These are phyloP conservation scores for Synergus gifuensis DNA, from an alignment of 2,888 invertebrate genomes.

Conservation along the genomic window DNA sequence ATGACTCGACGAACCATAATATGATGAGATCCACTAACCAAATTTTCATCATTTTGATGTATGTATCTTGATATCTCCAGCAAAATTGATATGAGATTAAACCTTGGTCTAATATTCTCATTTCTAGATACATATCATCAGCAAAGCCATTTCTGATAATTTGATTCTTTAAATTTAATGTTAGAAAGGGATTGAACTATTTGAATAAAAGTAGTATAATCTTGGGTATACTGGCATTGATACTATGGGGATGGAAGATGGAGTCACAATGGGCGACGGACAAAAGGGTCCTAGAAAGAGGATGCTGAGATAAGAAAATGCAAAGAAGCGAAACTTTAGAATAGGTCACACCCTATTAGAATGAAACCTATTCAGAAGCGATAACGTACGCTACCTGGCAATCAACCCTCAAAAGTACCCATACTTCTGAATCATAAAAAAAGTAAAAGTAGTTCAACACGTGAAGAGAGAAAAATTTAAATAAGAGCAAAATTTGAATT, in stretches of 20 bases:
- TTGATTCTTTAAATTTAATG: neutral
- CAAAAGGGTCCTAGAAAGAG: conserved; percentile 47
- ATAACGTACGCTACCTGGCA: conserved; percentile 12
- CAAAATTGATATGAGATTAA: neutral
- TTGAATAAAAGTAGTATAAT: conserved; percentile 21
- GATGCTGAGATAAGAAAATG: conserved; percentile 42
- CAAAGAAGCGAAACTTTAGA: conserved; percentile 35
- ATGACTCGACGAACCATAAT: conserved; percentile 13
- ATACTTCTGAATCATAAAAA: neutral
- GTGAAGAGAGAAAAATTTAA: too few species aligned
- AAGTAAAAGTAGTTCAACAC: neutral
- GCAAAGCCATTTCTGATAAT: neutral
- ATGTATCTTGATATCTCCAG: neutral
- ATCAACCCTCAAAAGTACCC: neutral
- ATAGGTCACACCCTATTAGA: conserved; percentile 29
- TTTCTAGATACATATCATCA: neutral
- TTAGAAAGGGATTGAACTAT: conserved; percentile 13
- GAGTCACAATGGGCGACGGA: conserved; percentile 50
- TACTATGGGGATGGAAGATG: conserved; percentile 40
- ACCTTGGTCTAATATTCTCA: neutral
- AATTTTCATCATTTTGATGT: neutral
- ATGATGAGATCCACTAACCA: neutral
- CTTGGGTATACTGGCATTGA: conserved; percentile 24
- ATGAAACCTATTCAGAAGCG: conserved; percentile 25
- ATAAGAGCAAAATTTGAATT: neutral